phyloP scores from a whole-genome alignment of 2,797 vertebrate genomes.

The Thripadectes ignobilis region DNA sequence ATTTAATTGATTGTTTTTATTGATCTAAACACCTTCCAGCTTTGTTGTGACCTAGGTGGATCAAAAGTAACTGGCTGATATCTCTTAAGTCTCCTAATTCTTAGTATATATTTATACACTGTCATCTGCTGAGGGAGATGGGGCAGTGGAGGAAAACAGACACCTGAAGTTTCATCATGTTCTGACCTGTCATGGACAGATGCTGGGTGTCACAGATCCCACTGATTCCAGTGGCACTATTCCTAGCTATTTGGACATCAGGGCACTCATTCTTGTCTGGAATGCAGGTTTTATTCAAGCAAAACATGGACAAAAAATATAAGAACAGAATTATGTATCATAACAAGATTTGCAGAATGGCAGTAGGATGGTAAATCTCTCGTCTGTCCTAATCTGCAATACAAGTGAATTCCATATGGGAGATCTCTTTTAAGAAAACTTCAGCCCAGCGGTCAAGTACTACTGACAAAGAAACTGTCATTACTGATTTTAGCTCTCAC shows the following conservation, averaged over 20 bases:
- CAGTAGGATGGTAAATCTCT: background rate
- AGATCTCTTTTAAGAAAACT: background rate
- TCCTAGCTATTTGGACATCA: background rate
- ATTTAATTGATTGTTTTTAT: conserved; percentile 26
- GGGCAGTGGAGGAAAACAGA: background rate
- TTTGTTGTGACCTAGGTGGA: background rate
- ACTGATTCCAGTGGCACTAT: background rate
- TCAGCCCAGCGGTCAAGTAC: background rate
- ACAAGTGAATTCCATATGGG: background rate
- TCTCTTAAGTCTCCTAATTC: background rate
- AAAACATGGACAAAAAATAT: background rate
- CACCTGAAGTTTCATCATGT: background rate
- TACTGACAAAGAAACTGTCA: background rate
- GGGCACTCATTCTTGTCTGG: background rate
- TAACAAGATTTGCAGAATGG: background rate
- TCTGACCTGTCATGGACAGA: background rate
- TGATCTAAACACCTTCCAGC: conserved; percentile 15
- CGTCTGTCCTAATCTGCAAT: background rate
- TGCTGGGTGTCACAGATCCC: background rate
- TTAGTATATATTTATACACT: background rate
- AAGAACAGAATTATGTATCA: background rate
- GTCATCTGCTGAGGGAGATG: background rate
- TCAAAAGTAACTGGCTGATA: background rate
- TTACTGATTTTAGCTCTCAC: background rate
- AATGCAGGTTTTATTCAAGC: background rate